Evolutionary conservation across 2,113 vertebrate genomes (phyloP), one percentile per base, ranked within the genome.

Genomic region (Psittacula cyanocephala): DNA sequence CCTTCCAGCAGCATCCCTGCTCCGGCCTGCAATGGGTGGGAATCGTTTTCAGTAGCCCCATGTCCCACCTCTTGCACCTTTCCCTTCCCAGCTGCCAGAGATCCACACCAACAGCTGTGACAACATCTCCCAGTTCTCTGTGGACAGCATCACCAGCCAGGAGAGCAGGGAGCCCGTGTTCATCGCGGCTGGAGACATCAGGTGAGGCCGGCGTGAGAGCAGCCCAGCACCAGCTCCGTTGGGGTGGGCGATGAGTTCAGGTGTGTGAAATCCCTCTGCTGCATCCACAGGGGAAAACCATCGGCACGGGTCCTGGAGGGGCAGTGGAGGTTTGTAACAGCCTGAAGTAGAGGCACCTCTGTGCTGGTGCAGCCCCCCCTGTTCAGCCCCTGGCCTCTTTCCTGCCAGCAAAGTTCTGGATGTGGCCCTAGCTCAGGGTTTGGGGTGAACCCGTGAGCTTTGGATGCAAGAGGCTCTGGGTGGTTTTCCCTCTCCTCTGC

Each of bases 81-180:
- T 63, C 31, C 47, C 64, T 83, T 63, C 59, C 49, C 96, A 99
- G 99, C 98, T 99, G 49, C 99, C 99, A 0, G 99, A 99, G 93
- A 85, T 99, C 3, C 99, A 99, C 96, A 98, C 99, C 96, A 99
- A 98, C 98, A 99, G 99, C 98, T 99, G 99, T 33, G 99, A 99
- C 95, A 99, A 99, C 98, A 99, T 99, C 97, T 99, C 99, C 59
- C 99, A 99, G 98, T 99, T 99, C 91, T 99, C 99, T 0, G 99
- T 99, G 95, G 99, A 99, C 97, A 99, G 99, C 97, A 99, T 99
- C 98, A 99, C 99, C 87, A 99, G 99, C 88, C 99, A 99, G 96
- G 99, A 99, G 96, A 99, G 98, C 98, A 98, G 99, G 35, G 99
- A 99, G 89, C 99, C 99, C 0, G 98, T 99, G 13, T 99, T 99